These are phyloP conservation scores for Podargus strigoides DNA, from an alignment of 2,797 vertebrate species.

Conservation along the genomic window DNA sequence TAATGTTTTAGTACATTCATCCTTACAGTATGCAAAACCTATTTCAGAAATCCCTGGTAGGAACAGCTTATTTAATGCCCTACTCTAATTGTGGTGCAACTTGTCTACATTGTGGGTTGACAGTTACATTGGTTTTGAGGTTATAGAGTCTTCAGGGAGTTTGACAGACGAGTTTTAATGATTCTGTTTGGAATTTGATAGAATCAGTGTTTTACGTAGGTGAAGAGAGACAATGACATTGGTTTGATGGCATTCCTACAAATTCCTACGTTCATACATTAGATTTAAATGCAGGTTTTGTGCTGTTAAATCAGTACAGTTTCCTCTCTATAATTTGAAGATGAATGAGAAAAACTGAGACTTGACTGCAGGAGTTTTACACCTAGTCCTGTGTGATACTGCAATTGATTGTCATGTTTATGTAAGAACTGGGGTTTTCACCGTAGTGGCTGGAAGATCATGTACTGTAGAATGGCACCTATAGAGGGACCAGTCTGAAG, in stretches of 20 bases:
- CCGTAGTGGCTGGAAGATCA: background rate
- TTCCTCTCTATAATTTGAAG: background rate
- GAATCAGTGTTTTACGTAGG: background rate
- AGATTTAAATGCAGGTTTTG: background rate
- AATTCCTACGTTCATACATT: background rate
- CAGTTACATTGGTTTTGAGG: background rate
- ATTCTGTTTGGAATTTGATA: background rate
- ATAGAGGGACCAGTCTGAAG: background rate
- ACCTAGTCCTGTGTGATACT: rapidly evolving
- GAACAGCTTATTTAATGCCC: background rate
- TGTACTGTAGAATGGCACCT: background rate
- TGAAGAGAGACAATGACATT: background rate
- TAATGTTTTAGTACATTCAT: background rate
- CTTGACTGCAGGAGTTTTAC: background rate
- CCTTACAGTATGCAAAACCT: background rate
- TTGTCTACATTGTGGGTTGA: background rate
- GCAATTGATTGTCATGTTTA: rapidly evolving
- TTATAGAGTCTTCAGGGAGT: background rate
- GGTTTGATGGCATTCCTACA: background rate
- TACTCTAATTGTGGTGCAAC: background rate
- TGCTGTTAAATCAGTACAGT: background rate
- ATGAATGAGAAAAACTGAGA: background rate
- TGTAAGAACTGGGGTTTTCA: background rate
- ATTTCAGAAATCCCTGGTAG: background rate
- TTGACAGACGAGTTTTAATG: background rate